These are phyloP conservation scores for Struthidea cinerea DNA, from an alignment of 2,113 vertebrate genomes.

Conservation along the genomic window DNA sequence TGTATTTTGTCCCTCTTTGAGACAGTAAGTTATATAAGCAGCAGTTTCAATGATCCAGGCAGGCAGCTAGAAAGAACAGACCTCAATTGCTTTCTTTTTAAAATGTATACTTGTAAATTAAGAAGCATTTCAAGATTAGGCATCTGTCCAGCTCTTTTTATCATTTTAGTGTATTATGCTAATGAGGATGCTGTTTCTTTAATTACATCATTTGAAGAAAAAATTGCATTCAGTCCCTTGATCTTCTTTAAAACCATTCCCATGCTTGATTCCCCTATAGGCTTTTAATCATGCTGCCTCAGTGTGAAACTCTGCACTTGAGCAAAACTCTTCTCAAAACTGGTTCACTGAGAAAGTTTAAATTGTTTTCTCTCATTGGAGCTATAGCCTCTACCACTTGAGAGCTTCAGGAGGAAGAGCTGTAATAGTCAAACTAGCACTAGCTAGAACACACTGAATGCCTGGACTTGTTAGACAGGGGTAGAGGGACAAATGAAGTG, in stretches of 20 bases:
- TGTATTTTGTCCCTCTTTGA: background rate
- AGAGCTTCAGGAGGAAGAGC: background rate
- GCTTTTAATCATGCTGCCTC: slow-evolving; percentile 24
- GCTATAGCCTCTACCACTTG: background rate
- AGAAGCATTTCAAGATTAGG: slow-evolving; percentile 53
- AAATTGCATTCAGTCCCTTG: slow-evolving; percentile 49
- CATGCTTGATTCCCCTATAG: slow-evolving; percentile 24
- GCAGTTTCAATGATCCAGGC: background rate
- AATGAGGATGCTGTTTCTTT: slow-evolving; percentile 52
- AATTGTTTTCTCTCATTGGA: background rate
- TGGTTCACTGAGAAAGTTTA: slow-evolving; percentile 40
- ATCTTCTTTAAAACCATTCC: slow-evolving; percentile 53
- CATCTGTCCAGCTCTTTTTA: slow-evolving; percentile 63
- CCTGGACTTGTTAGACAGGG: background rate
- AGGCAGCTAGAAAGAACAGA: background rate
- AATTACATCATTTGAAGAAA: slow-evolving; percentile 57
- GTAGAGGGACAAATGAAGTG: background rate
- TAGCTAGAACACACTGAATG: background rate
- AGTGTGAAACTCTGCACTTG: background rate
- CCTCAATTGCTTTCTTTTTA: slow-evolving; percentile 1
- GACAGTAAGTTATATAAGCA: background rate
- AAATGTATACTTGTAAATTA: slow-evolving; percentile 47
- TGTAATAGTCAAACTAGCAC: background rate
- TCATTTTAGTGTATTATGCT: slow-evolving; percentile 55
- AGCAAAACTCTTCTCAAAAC: slow-evolving; percentile 29